Conservation (phyloP, 2,113 vertebrate species). For the Pelmatolapia mariae region DNA sequence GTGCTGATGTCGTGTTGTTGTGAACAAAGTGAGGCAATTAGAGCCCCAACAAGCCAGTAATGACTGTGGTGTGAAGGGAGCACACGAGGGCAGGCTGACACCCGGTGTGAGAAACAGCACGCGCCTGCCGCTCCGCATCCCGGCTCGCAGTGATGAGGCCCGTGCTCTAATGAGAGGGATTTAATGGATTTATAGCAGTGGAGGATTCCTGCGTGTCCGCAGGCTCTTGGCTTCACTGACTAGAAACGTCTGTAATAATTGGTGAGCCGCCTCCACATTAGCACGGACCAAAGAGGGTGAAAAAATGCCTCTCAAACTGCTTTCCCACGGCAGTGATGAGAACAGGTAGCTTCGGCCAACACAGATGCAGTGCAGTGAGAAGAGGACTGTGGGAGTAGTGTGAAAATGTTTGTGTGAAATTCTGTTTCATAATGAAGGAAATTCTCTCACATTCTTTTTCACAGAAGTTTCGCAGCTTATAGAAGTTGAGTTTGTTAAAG, state of each 20-base stretch:
- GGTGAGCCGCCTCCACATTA: constrained; percentile 36
- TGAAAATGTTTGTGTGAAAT: background rate
- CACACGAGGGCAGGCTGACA: constrained; percentile 7
- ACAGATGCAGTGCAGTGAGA: background rate
- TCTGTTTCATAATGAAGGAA: background rate
- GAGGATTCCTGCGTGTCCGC: constrained; percentile 52
- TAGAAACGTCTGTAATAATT: constrained; percentile 53
- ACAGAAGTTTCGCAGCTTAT: background rate
- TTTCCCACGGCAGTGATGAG: constrained; percentile 25
- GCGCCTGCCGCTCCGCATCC: constrained; percentile 15
- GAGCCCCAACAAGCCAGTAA: constrained; percentile 46
- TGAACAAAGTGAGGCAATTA: constrained; percentile 61
- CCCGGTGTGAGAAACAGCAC: constrained; percentile 46
- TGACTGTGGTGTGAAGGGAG: constrained; percentile 25
- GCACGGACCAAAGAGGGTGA: background rate
- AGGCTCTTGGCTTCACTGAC: constrained; percentile 32
- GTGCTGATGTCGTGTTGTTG: constrained; percentile 26
- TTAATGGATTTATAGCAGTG: constrained; percentile 67
- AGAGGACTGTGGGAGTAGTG: background rate
- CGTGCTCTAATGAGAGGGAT: constrained; percentile 68
- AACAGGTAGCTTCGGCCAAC: constrained; percentile 30
- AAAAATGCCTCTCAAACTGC: background rate
- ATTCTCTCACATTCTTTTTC: background rate
- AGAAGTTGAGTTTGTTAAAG: background rate
- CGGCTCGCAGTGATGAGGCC: constrained; percentile 44